Evolutionary conservation across 1,140 invertebrate genomes (phyloP).

Genomic region (Cyclargus thomasi): DNA sequence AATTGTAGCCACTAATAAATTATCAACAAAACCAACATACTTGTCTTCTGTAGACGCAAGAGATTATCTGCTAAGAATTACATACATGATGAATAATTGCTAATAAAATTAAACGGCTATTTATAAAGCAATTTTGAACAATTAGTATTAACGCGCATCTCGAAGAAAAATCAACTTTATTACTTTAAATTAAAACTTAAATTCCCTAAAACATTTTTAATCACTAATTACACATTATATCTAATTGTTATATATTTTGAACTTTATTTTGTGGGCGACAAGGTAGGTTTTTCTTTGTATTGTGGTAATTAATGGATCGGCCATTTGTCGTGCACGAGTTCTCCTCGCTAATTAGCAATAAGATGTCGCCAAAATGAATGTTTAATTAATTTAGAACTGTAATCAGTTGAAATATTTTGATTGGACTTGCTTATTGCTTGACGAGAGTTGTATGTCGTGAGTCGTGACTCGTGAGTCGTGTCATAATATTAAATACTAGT

Average conservation of each 20-base stretch:
- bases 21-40: background rate
- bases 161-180: background rate
- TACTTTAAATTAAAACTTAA: background rate
- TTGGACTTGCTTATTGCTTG: background rate
- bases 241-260: background rate
- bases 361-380: conserved; percentile 9
- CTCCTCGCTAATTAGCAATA: background rate
- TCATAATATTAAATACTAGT: no score
- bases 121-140: conserved; percentile 7
- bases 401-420: background rate
- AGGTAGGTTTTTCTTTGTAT: background rate
- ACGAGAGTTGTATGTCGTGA: no score
- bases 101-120: conserved; percentile 10
- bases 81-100: background rate
- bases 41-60: background rate
- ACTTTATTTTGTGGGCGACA: background rate
- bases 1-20: background rate
- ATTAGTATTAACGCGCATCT: background rate
- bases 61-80: background rate
- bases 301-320: background rate
- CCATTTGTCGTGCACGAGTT: conserved; percentile 9
- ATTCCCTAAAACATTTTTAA: background rate
- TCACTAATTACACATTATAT: conserved; percentile 10
- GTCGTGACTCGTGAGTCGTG: no score
- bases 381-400: conserved; percentile 19